These are phyloP conservation scores for Diprion similis DNA, from an alignment of 1,140 invertebrate genomes.

Conservation along the genomic window DNA sequence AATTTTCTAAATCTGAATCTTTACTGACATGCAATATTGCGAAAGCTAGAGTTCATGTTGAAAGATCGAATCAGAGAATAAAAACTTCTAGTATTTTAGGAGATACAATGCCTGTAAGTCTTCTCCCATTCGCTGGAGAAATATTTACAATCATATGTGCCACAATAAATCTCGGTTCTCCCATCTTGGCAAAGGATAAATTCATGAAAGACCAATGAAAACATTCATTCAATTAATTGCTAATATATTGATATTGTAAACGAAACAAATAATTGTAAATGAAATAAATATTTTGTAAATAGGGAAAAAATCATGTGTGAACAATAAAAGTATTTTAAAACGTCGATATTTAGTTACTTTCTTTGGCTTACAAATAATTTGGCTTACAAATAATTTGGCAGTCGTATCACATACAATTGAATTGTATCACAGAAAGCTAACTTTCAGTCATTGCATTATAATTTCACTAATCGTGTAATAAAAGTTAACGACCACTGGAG, in stretches of 20 bases:
- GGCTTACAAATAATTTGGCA: too few relatives aligned
- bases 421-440: too few relatives aligned
- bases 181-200: conserved; percentile 35
- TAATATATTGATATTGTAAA: too few relatives aligned
- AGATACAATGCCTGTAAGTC: conserved; percentile 19
- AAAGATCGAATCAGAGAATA: conserved; percentile 34
- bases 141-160: conserved; percentile 39
- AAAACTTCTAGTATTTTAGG: conserved; percentile 30
- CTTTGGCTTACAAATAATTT: too few relatives aligned
- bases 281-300: conserved; percentile 5
- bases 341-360: too few relatives aligned
- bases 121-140: conserved; percentile 25
- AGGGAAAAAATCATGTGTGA: not conserved
- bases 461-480: too few relatives aligned
- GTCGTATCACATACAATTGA: too few relatives aligned
- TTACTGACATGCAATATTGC: conserved; percentile 35
- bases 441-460: too few relatives aligned
- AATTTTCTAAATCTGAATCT: conserved; percentile 35
- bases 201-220: conserved; percentile 11
- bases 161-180: conserved; percentile 33
- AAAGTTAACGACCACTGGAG: not conserved
- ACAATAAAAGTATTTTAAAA: too few relatives aligned
- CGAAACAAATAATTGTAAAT: conserved; percentile 21
- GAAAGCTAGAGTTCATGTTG: conserved; percentile 31
- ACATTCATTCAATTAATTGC: too few relatives aligned